These are phyloP conservation scores for Teleogryllus oceanicus DNA, from an alignment of 2,888 invertebrate genomes.

Conservation along the genomic window DNA sequence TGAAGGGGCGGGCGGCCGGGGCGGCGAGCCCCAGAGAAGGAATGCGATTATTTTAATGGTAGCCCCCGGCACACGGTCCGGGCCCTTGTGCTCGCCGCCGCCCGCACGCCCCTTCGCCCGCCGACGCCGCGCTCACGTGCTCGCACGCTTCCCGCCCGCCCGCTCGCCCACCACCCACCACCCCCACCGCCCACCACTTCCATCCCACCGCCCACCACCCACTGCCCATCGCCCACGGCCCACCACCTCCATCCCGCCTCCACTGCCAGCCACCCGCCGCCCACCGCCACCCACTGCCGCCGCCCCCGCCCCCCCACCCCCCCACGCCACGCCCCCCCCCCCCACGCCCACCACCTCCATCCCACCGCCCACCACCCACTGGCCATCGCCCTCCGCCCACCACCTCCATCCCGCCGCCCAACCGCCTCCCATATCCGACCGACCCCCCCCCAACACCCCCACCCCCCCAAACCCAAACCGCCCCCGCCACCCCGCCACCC, in stretches of 20 bases:
- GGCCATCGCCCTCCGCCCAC: too few relatives aligned
- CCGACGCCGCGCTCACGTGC: neutral
- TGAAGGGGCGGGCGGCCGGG: constrained; percentile 31
- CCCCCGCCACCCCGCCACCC: too few relatives aligned
- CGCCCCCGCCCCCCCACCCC: too few relatives aligned
- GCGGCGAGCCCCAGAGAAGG: constrained; percentile 22
- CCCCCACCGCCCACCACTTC: neutral
- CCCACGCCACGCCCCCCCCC: too few relatives aligned
- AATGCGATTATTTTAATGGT: constrained; percentile 33
- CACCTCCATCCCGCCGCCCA: too few relatives aligned
- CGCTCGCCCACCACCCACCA: neutral
- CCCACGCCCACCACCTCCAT: too few relatives aligned
- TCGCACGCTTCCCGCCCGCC: neutral
- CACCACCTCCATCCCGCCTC: neutral
- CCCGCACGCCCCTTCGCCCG: neutral
- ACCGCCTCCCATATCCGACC: too few relatives aligned
- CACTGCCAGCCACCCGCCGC: neutral
- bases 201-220: neutral
- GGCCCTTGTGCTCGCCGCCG: constrained; percentile 18
- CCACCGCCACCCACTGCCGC: neutral
- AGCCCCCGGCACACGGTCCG: constrained; percentile 24
- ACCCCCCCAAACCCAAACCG: too few relatives aligned
- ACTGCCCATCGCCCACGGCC: neutral
- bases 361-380: too few relatives aligned
- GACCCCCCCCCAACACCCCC: too few relatives aligned